Conservation (phyloP, 2,113 vertebrate genomes). For the Camarhynchus parvulus region DNA sequence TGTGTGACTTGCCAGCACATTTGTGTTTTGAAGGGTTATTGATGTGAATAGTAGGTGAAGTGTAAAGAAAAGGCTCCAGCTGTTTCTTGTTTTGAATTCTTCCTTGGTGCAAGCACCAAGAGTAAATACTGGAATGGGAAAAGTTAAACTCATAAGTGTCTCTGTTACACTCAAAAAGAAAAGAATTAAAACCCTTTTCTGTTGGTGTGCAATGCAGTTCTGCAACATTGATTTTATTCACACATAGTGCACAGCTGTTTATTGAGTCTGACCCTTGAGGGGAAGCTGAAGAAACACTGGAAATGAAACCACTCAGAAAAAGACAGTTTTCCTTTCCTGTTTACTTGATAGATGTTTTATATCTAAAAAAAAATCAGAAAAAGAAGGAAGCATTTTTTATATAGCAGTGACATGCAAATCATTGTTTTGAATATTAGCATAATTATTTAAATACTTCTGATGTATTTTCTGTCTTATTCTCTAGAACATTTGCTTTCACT, state of each 20-base stretch:
- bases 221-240: constrained; percentile 71
- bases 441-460: constrained; percentile 26
- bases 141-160: constrained; percentile 56
- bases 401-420: constrained; percentile 2
- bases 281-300: constrained; percentile 66
- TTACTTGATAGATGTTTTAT: constrained; percentile 65
- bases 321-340: constrained; percentile 70
- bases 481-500: not conserved
- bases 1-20: constrained; percentile 20
- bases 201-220: constrained; percentile 17
- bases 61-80: constrained; percentile 61
- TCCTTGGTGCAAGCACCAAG: constrained; percentile 25
- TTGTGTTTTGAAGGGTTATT: constrained; percentile 61
- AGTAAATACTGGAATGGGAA: constrained; percentile 46
- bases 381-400: not conserved
- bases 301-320: constrained; percentile 69
- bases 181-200: constrained; percentile 42
- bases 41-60: constrained; percentile 63
- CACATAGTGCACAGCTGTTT: constrained; percentile 72
- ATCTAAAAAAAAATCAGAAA: not conserved
- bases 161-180: constrained; percentile 52
- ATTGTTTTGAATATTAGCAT: constrained; percentile 28
- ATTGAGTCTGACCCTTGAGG: constrained; percentile 73
- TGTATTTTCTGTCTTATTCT: not conserved
- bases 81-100: constrained; percentile 54